Conservation (phyloP, 2,113 vertebrate species). For the Peromyscus polionotus region DNA sequence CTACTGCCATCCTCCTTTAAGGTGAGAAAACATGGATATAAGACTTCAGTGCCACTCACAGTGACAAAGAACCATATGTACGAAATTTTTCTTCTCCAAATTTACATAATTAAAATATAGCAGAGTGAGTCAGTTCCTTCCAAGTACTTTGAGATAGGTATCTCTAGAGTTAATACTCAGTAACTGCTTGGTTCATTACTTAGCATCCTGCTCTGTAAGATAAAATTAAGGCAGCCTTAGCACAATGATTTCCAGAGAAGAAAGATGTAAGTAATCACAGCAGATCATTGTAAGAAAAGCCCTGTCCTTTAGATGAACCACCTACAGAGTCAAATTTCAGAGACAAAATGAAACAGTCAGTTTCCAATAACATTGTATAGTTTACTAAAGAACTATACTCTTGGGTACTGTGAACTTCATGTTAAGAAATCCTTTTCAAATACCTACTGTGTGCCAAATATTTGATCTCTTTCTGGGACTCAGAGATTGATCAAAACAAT, state of each 20-base stretch:
- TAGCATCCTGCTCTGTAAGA: background rate
- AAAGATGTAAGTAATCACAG: background rate
- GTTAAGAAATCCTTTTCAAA: slow-evolving; percentile 3
- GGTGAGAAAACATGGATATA: background rate
- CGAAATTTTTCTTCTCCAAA: background rate
- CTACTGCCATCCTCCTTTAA: background rate
- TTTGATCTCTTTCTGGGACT: background rate
- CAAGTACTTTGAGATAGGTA: background rate
- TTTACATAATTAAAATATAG: background rate
- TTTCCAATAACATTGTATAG: background rate
- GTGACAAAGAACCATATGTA: background rate
- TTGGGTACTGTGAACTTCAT: background rate
- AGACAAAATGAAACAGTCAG: background rate
- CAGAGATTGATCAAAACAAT: background rate
- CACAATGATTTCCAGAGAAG: background rate
- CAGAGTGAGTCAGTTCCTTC: background rate
- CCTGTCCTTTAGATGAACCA: background rate
- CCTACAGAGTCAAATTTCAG: background rate
- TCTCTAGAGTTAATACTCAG: background rate
- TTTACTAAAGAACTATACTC: background rate
- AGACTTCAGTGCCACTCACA: background rate
- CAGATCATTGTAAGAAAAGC: background rate
- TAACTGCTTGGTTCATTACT: background rate
- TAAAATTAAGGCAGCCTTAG: background rate
- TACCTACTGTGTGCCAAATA: background rate